Percentiles rank a stretch among this genome's conserved stretches.
phyloP scores from a whole-genome alignment of 2,113 vertebrate genomes.

The Burhinus bistriatus region DNA sequence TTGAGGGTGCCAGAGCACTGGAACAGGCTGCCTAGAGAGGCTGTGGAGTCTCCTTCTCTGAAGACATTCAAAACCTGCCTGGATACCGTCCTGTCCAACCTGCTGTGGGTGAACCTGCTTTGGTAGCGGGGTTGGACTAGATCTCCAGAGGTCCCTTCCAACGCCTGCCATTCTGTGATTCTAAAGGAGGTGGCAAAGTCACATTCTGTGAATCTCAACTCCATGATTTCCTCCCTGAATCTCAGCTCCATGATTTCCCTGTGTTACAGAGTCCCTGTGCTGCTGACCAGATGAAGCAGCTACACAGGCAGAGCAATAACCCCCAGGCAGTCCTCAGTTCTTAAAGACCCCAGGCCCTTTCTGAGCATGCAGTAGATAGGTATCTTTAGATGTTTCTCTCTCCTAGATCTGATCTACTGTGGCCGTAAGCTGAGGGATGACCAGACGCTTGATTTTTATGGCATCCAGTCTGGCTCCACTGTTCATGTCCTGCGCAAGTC shows the following conservation, averaged over 20 bases:
- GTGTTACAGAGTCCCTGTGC: not conserved
- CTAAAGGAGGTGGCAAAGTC: not conserved
- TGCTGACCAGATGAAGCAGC: not conserved
- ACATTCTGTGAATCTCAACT: fast-evolving
- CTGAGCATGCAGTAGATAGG: fast-evolving
- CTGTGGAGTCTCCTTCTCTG: not conserved
- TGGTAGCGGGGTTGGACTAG: not conserved
- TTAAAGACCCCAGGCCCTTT: not conserved
- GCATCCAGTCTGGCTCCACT: constrained; percentile 90
- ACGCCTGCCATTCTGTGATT: not conserved
- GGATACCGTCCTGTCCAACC: not conserved
- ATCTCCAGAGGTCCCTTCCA: not conserved
- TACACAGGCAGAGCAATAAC: fast-evolving
- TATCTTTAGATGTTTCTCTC: not conserved
- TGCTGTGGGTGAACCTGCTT: not conserved
- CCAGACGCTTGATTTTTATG: constrained; percentile 90
- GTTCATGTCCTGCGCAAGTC: constrained; percentile 91
- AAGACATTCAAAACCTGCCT: not conserved
- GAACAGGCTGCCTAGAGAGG: not conserved
- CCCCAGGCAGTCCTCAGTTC: too few species aligned
- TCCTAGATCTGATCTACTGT: constrained; percentile 91
- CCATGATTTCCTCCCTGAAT: not conserved
- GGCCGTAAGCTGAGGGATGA: constrained; percentile 93
- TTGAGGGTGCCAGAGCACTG: not conserved
- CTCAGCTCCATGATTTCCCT: not conserved